Base-by-base conservation (phyloP, 2,888 invertebrate genomes). In the Macrophya annulata region DNA sequence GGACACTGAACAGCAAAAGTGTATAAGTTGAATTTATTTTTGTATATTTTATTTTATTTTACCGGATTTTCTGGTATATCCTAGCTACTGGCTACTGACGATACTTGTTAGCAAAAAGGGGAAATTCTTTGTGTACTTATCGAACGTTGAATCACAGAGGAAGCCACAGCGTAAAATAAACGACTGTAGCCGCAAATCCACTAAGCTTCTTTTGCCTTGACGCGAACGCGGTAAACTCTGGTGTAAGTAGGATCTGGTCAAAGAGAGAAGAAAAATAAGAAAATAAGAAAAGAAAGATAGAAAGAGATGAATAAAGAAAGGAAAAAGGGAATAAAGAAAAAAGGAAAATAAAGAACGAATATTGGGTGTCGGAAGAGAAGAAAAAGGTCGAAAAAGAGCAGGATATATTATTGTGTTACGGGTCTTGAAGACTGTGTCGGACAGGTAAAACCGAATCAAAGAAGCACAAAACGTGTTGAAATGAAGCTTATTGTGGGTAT, bases 121-220 rank as follows among this genome's bases (percentile, higher is more conserved):
- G 25, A 17, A 9, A 31, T 51, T 48, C 48, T 77, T 55, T 77
- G 51, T 51, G 62, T 81, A 81, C 43, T 59, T 62, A 62, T 62
- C 59, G 59, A 81, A 62, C 21, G 43, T 40, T 31, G 81, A 62
- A 81, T 59, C 65, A 59, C 43, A 48, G 77, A 81, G 81, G 62
- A 81, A 81, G 65, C 65, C 68, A 51, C 31, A 45, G 83, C 68
- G 83, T 48, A 51, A 48, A 83, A 71, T 68, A 31, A 81, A 68
- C 83, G 65, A 83, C 83, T 68, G 45, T 21, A 48, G 83, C 55
- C 68, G 68, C 83, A 83, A 83, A 83, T 83, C 48, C 83, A 83
- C 68, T 83, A 81, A 81, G 81, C 83, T 83, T 65, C 48, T 71
- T 83, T 83, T 51, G 37, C 45, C 68, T 68, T 45, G 83, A 71